Evolutionary conservation across 2,113 vertebrate genomes (phyloP).

Genomic region (Crotalus viridis): DNA sequence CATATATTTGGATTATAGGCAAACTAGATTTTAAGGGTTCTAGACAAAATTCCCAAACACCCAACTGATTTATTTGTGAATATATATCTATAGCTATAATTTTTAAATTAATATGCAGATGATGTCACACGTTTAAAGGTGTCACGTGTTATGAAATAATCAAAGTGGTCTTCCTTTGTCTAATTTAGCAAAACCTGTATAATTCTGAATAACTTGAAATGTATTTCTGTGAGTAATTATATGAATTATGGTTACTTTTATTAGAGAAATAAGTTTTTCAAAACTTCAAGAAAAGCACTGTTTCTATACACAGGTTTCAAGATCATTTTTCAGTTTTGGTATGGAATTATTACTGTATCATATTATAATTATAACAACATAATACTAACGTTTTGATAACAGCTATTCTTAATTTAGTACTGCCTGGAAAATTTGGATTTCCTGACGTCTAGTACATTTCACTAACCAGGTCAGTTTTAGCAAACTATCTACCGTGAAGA

Average conservation of each 20-base stretch:
- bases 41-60: background rate
- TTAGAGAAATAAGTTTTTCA: background rate
- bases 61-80: background rate
- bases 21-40: background rate
- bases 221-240: constrained; percentile 14
- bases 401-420: background rate
- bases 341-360: background rate
- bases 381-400: background rate
- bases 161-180: constrained; percentile 7
- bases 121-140: constrained; percentile 38
- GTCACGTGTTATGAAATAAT: constrained; percentile 38
- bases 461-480: background rate
- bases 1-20: background rate
- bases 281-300: background rate
- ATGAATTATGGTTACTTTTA: constrained; percentile 18
- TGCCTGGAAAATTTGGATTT: background rate
- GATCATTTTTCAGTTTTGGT: background rate
- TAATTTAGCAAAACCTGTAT: background rate
- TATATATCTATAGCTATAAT: background rate
- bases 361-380: background rate
- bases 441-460: background rate
- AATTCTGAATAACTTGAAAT: background rate
- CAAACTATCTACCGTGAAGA: background rate
- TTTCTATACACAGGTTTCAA: constrained; percentile 29
- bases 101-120: constrained; percentile 62